Evolutionary conservation across 2,888 invertebrate genomes (phyloP), one percentile per base, ranked within the genome.

Genomic region (Rhogogaster chlorosoma): DNA sequence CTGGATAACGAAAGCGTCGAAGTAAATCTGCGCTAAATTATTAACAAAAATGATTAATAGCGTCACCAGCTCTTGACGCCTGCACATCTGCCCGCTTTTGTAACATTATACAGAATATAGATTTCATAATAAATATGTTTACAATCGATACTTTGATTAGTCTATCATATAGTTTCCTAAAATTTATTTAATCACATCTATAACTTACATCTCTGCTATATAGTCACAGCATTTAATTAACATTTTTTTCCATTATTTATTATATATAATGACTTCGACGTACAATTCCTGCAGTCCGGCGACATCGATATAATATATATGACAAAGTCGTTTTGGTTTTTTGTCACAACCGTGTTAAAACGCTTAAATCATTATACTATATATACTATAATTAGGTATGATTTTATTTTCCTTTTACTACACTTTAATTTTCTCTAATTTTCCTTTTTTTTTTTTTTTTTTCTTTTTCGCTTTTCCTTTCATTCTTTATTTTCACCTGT

Each of bases 161-260:
- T 77, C 29, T 49, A 45, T 53, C 4, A 67, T 67, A 22, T 67
- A 22, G 18, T 61, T 61, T 61, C 49, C 57, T 61, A 15, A 80
- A 32, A n/a, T 75, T 45, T 61, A n/a, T n/a, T 15, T 84, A 42
- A 38, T 61, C 77, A 77, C 77, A 84, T 77, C 77, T 84, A 84
- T 64, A 84, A 84, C 73, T 84, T 84, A 77, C 84, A 77, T 64
- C 61, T 84, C 77, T 83, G 75, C 84, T 42, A 38, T 67, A 84
- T 42, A 77, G 78, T 84, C 84, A 77, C 84, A 84, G 84, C 84
- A 29, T 75, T 84, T 84, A 84, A 84, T 84, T 78, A 84, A 84
- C 84, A 84, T 78, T 78, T 78, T 84, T 75, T 45, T 38, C 29
- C 61, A 53, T 22, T 49, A 42, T 36, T 32, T 36, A 18, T 36